Conservation (phyloP, 2,888 invertebrate species). For the Bimastos eiseni region DNA sequence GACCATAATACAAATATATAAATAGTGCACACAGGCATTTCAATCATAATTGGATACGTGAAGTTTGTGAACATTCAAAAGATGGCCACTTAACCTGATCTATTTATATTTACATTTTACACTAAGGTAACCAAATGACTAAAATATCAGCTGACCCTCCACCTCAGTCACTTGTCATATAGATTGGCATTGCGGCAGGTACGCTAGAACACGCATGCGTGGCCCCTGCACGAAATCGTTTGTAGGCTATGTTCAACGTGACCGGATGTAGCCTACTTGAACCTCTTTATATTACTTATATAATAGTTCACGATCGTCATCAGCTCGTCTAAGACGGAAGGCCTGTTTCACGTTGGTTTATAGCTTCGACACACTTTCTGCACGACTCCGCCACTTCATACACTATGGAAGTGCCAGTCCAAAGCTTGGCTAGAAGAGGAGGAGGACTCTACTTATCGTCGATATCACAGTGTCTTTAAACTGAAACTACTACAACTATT, state of each 20-base stretch:
- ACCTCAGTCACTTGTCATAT: neutral
- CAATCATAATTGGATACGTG: neutral
- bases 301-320: too few relatives aligned
- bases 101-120: neutral
- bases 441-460: too few relatives aligned
- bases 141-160: neutral
- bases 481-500: too few relatives aligned
- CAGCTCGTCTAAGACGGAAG: too few relatives aligned
- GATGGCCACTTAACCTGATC: neutral
- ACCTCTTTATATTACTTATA: too few relatives aligned
- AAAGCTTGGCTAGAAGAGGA: too few relatives aligned
- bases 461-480: too few relatives aligned
- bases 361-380: too few relatives aligned
- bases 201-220: neutral
- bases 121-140: neutral
- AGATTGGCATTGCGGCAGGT: neutral
- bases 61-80: neutral
- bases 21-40: neutral
- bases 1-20: neutral
- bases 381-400: too few relatives aligned
- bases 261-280: neutral
- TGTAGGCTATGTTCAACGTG: neutral
- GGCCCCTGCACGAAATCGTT: neutral
- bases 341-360: too few relatives aligned
- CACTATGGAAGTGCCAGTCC: too few relatives aligned